These are phyloP conservation scores for Enteromius trimaculatus DNA, from an alignment of 2,797 vertebrate species.

Conservation along the genomic window DNA sequence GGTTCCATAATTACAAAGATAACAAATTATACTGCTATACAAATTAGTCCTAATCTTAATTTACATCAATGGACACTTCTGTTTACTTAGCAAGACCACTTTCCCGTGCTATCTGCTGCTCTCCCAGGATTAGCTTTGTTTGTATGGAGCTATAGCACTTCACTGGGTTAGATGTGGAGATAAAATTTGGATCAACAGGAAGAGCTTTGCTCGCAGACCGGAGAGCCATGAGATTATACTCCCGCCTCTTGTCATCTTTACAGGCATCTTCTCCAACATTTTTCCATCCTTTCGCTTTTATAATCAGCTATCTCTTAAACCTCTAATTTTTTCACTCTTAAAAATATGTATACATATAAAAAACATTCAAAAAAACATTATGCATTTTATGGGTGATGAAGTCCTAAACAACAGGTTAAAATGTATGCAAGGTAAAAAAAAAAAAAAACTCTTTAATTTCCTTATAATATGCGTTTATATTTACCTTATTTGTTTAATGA, in stretches of 20 bases:
- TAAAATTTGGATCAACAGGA: conserved; percentile 57
- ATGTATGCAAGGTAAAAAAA: no score
- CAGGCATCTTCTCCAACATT: neutral
- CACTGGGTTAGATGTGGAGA: conserved; percentile 22
- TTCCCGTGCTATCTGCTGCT: conserved; percentile 26
- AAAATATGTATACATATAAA: no score
- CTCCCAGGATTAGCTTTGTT: conserved; percentile 39
- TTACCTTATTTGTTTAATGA: no score
- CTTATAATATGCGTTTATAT: no score
- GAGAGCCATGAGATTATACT: conserved; percentile 46
- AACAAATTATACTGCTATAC: conserved; percentile 16
- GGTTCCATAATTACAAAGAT: conserved; percentile 29
- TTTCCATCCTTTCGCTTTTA: neutral
- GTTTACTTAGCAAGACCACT: conserved; percentile 38
- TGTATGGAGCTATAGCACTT: conserved; percentile 39
- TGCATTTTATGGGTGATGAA: no score
- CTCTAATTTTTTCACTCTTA: neutral
- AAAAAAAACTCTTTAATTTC: no score
- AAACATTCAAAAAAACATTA: no score
- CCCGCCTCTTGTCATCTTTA: conserved; percentile 20
- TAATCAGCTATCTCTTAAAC: neutral
- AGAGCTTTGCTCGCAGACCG: conserved; percentile 41
- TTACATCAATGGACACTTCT: conserved; percentile 14
- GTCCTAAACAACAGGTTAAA: no score
- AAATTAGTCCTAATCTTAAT: conserved; percentile 36